A percentile compares a stretch with the other conserved stretches of the same genome.
Evolutionary conservation across 2,113 vertebrate species (phyloP).

Genomic region (Notothenia coriiceps): DNA sequence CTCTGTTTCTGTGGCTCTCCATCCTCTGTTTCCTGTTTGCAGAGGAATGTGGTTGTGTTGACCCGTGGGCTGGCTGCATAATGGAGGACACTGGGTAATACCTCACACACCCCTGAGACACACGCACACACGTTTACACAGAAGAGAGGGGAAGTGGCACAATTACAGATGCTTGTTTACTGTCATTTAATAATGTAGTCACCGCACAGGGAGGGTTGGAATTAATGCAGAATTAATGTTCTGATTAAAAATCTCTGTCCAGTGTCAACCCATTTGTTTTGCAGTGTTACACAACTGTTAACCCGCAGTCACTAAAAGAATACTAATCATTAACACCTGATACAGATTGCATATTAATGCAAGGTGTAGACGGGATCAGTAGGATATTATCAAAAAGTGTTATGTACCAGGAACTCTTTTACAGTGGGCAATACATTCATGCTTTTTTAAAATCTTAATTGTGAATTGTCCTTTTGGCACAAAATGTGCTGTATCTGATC

Average conservation of each 20-base stretch:
- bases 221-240: background rate
- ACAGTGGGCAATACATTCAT: background rate
- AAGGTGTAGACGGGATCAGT: too few relatives aligned
- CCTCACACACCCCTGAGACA: constrained; percentile 7
- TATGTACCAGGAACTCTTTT: background rate
- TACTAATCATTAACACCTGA: background rate
- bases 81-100: constrained; percentile 97
- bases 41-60: constrained; percentile 93
- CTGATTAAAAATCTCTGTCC: background rate
- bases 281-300: background rate
- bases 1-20: background rate
- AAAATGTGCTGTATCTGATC: background rate
- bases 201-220: background rate
- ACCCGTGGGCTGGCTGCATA: constrained; percentile 93
- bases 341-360: background rate
- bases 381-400: background rate
- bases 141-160: background rate
- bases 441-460: background rate
- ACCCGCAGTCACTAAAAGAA: background rate
- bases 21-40: constrained; percentile 41
- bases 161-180: background rate
- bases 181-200: background rate
- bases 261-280: background rate
- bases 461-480: background rate
- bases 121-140: constrained; percentile 16